Conservation (phyloP, 2,888 invertebrate genomes). For the Cynaeus angustus region DNA sequence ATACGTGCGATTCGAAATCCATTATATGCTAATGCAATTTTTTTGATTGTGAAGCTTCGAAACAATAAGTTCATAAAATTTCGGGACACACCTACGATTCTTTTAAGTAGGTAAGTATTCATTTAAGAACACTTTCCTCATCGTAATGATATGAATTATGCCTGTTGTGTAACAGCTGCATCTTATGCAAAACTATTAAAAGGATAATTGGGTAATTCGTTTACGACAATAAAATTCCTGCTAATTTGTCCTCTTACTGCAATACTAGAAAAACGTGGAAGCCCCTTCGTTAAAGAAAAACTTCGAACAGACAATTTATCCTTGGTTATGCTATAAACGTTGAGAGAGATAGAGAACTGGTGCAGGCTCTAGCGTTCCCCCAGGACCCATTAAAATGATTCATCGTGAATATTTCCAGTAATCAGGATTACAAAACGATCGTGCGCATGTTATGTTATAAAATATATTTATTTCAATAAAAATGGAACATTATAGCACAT, state of each 20-base stretch:
- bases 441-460: constrained; percentile 16
- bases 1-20: constrained; percentile 23
- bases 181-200: too few species aligned
- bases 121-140: not conserved
- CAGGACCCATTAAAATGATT: constrained; percentile 36
- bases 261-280: not conserved
- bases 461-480: constrained; percentile 33
- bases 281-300: constrained; percentile 5
- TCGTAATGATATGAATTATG: constrained; percentile 26
- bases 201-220: too few species aligned
- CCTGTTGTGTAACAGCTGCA: too few species aligned
- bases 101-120: not conserved
- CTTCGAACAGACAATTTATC: not conserved
- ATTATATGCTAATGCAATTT: constrained; percentile 28
- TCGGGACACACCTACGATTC: constrained; percentile 18
- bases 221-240: too few species aligned
- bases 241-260: too few species aligned
- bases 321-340: too few species aligned
- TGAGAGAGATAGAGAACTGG: too few species aligned
- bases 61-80: constrained; percentile 20
- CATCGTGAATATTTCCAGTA: constrained; percentile 29
- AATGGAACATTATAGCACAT: not conserved
- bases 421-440: constrained; percentile 36
- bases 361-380: constrained; percentile 4
- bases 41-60: constrained; percentile 10